Evolutionary conservation across 2,797 vertebrate species (phyloP).

Genomic region (Peromyscus eremicus): DNA sequence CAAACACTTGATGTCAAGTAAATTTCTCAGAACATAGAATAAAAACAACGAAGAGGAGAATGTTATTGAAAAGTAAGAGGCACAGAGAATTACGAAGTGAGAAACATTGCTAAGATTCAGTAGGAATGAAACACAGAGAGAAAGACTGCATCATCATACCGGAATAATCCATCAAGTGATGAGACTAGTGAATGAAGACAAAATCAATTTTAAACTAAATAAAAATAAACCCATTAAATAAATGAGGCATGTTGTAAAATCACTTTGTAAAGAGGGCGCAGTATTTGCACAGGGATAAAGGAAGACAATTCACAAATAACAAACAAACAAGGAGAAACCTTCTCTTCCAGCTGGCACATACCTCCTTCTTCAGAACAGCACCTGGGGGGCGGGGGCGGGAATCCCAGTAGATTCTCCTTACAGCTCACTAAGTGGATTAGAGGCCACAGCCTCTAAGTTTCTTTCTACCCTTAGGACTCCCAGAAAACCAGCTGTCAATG

Average conservation of each 20-base stretch:
- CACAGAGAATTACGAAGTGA: neutral
- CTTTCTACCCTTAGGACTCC: neutral
- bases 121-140: neutral
- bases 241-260: neutral
- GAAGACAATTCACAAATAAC: constrained; percentile 26
- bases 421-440: neutral
- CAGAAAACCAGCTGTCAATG: neutral
- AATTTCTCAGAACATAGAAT: constrained; percentile 19
- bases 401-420: neutral
- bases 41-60: neutral
- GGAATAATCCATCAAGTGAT: neutral
- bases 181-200: neutral
- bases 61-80: neutral
- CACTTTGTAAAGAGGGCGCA: neutral
- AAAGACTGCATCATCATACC: neutral
- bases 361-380: neutral
- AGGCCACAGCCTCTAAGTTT: neutral
- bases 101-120: neutral
- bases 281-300: constrained; percentile 13
- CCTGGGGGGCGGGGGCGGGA: neutral
- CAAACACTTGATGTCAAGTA: constrained; percentile 36
- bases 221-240: neutral
- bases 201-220: neutral
- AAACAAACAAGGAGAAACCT: neutral
- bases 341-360: neutral